phyloP scores from a whole-genome alignment of 1,140 invertebrate genomes.

The Lutraria rhynchaena region DNA sequence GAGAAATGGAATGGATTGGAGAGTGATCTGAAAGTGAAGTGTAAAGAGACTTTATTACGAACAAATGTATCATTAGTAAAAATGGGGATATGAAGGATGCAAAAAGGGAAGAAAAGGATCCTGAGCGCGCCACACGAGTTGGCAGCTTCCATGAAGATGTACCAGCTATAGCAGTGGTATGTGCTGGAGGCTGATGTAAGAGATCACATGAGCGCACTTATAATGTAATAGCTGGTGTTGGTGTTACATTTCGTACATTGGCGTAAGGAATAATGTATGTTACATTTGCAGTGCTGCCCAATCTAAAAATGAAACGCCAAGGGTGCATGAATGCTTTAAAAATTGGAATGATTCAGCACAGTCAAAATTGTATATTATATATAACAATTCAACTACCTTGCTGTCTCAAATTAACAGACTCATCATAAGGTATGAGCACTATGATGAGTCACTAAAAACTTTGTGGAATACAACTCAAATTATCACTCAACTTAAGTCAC shows the following conservation, averaged over 20 bases:
- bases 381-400: no score
- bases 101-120: constrained; percentile 52
- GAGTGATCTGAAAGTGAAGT: background rate
- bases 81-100: constrained; percentile 33
- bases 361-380: no score
- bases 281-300: constrained; percentile 68
- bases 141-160: constrained; percentile 43
- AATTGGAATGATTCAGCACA: constrained; percentile 79
- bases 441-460: no score
- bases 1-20: constrained; percentile 11
- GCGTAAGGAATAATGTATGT: constrained; percentile 81
- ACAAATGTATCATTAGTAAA: background rate
- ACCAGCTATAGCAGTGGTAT: constrained; percentile 54
- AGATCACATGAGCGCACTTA: constrained; percentile 55
- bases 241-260: constrained; percentile 80
- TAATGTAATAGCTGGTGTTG: constrained; percentile 61
- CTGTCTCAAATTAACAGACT: no score
- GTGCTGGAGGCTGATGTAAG: constrained; percentile 61
- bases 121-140: constrained; percentile 35
- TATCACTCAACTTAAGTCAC: no score
- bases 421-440: no score
- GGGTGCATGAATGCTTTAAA: constrained; percentile 53
- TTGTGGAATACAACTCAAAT: no score
- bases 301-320: constrained; percentile 15
- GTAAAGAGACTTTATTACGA: background rate